These are phyloP conservation scores for Telenomus remus DNA, from an alignment of 1,140 invertebrate genomes.

Conservation along the genomic window DNA sequence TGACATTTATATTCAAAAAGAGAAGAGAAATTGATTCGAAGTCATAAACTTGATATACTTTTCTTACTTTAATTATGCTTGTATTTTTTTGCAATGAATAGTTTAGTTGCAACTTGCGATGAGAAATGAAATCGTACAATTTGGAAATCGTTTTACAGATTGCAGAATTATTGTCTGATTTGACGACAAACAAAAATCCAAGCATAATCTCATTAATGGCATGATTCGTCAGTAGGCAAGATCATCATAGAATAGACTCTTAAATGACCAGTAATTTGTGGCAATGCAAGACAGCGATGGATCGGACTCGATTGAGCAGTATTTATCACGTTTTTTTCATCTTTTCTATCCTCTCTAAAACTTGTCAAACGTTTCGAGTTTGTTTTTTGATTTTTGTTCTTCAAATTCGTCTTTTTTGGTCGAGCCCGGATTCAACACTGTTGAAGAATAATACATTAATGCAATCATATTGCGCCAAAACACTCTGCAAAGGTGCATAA, in stretches of 20 bases:
- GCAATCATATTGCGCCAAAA: constrained; percentile 47
- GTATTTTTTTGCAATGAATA: too few species aligned
- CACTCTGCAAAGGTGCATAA: constrained; percentile 23
- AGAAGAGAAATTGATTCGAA: too few species aligned
- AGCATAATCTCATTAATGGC: neutral
- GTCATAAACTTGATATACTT: too few species aligned
- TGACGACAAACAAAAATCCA: neutral
- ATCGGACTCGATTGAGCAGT: constrained; percentile 46
- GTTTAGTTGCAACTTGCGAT: too few species aligned
- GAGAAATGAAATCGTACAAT: too few species aligned
- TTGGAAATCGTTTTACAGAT: too few species aligned
- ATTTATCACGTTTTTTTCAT: constrained; percentile 10
- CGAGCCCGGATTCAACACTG: constrained; percentile 36
- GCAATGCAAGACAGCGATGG: constrained; percentile 43
- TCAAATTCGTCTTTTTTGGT: constrained; percentile 26
- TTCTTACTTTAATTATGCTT: too few species aligned
- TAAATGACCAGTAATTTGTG: constrained; percentile 46
- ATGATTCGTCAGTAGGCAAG: neutral
- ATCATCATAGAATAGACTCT: constrained; percentile 26
- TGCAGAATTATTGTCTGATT: too few species aligned
- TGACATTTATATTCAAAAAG: constrained; percentile 3
- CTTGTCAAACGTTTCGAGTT: constrained; percentile 11
- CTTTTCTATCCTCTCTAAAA: neutral
- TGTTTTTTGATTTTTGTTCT: constrained; percentile 8
- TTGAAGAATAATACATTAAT: constrained; percentile 25